Conservation (phyloP, 1,140 invertebrate genomes). For the Drosophila elegans region DNA sequence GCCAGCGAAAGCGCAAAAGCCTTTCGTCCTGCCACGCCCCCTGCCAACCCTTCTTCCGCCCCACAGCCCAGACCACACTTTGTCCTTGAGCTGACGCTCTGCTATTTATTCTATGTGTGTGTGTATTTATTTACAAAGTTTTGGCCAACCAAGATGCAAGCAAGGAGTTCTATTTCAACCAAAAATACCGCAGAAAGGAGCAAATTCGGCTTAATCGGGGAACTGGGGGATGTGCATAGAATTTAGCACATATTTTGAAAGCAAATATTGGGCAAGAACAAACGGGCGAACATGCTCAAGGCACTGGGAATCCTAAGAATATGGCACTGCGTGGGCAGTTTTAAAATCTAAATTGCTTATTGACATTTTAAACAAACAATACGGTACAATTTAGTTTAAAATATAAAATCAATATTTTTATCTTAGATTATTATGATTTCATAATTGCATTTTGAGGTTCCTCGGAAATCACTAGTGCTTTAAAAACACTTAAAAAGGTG, state of each 20-base stretch:
- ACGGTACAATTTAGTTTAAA: too few relatives aligned
- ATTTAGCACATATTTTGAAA: constrained; percentile 75
- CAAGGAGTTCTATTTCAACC: constrained; percentile 31
- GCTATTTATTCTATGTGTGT: constrained; percentile 55
- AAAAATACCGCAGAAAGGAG: constrained; percentile 44
- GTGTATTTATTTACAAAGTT: constrained; percentile 68
- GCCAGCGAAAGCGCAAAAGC: constrained; percentile 29
- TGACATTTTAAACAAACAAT: neutral
- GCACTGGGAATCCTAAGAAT: constrained; percentile 6
- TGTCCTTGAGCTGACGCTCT: constrained; percentile 33
- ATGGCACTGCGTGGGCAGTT: constrained; percentile 4
- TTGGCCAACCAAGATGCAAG: constrained; percentile 51
- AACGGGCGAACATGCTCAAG: constrained; percentile 28
- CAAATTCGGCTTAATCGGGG: neutral
- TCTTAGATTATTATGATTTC: too few relatives aligned
- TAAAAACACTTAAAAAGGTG: too few relatives aligned
- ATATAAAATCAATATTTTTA: too few relatives aligned
- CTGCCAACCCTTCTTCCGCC: neutral
- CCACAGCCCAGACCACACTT: constrained; percentile 6
- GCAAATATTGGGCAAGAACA: constrained; percentile 72
- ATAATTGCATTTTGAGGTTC: too few relatives aligned
- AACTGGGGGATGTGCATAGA: constrained; percentile 33
- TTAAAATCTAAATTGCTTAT: neutral
- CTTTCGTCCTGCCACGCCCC: constrained; percentile 17
- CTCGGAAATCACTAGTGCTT: too few relatives aligned